These are phyloP conservation scores for Empidonax traillii DNA, from an alignment of 2,113 vertebrate genomes.

Conservation along the genomic window DNA sequence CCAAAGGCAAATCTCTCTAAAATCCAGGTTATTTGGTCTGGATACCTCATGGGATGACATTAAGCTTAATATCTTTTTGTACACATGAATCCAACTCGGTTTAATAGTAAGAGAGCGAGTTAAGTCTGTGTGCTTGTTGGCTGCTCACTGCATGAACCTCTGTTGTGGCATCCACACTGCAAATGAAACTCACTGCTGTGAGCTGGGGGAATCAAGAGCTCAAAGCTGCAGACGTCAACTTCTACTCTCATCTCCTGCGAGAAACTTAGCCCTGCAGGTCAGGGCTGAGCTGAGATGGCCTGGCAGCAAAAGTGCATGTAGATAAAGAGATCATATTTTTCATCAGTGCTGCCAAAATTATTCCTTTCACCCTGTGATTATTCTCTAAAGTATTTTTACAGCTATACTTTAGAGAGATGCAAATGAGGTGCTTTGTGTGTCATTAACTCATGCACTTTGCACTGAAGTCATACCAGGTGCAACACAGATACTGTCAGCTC, in stretches of 20 bases:
- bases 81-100: not conserved
- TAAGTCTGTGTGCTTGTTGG: not conserved
- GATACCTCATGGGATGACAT: not conserved
- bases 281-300: not conserved
- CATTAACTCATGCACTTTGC: not conserved
- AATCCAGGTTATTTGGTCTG: not conserved
- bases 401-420: not conserved
- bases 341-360: not conserved
- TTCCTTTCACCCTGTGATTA: not conserved
- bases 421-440: not conserved
- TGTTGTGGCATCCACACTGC: not conserved
- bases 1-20: not conserved
- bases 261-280: not conserved
- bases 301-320: not conserved
- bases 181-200: not conserved
- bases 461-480: not conserved
- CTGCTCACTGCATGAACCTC: not conserved
- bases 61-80: not conserved
- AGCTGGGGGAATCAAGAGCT: not conserved
- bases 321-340: not conserved
- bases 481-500: not conserved
- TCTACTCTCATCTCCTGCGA: not conserved
- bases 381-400: constrained; percentile 11
- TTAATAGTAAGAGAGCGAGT: not conserved
- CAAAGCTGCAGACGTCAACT: not conserved